These are phyloP conservation scores for Falcaria lacertinaria DNA, from an alignment of 2,888 invertebrate species.

Conservation along the genomic window DNA sequence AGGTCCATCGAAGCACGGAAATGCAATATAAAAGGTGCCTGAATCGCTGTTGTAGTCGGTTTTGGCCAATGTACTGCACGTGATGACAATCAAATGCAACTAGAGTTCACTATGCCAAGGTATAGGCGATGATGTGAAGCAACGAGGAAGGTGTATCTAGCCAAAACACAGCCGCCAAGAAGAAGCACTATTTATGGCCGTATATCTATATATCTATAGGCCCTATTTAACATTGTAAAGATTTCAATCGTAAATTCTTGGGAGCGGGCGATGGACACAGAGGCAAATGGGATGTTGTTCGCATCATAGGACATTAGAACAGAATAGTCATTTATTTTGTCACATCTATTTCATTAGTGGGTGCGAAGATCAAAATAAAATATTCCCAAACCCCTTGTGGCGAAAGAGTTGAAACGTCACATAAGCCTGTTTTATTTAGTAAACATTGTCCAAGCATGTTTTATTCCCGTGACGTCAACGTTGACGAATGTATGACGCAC, in stretches of 20 bases:
- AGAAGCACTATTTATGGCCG: neutral
- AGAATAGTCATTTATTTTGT: too few species aligned
- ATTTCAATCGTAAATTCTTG: too few species aligned
- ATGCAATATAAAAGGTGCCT: too few species aligned
- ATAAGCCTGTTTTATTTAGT: neutral
- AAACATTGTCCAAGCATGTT: neutral
- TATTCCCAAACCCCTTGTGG: too few species aligned
- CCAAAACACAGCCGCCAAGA: neutral
- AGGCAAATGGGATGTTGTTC: too few species aligned
- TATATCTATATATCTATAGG: neutral
- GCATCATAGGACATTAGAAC: too few species aligned
- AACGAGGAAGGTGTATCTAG: slow-evolving; percentile 12
- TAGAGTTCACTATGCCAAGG: slow-evolving; percentile 25
- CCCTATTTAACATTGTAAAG: neutral
- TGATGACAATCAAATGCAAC: slow-evolving; percentile 1
- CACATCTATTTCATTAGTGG: too few species aligned
- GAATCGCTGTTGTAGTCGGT: neutral
- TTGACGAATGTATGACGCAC: neutral
- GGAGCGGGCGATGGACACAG: too few species aligned
- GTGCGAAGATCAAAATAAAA: too few species aligned
- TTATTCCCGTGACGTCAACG: neutral
- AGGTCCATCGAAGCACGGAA: too few species aligned
- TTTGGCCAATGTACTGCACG: slow-evolving; percentile 1
- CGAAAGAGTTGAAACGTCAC: too few species aligned
- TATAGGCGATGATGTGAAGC: slow-evolving; percentile 4